Evolutionary conservation across 2,797 vertebrate species (phyloP).

Genomic region (Lindbergichthys nudifrons): DNA sequence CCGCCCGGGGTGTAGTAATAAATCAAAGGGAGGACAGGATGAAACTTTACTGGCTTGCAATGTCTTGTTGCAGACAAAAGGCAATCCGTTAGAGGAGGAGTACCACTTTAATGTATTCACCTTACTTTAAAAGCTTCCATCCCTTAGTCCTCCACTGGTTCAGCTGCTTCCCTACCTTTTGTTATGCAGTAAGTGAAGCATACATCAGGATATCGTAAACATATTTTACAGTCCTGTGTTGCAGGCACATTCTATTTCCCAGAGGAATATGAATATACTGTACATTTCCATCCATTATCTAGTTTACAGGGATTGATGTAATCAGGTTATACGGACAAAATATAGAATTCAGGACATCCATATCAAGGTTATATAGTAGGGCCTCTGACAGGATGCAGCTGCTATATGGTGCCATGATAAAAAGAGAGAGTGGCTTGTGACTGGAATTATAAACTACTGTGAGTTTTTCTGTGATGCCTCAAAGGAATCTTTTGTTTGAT

Average conservation of each 20-base stretch:
- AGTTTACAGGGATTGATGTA: conserved; percentile 38
- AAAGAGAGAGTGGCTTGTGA: not conserved
- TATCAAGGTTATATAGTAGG: conserved; percentile 36
- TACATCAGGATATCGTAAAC: not conserved
- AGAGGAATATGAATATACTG: conserved; percentile 14
- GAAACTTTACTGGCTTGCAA: conserved; percentile 5
- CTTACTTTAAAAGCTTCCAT: conserved; percentile 6
- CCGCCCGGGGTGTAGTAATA: conserved; percentile 21
- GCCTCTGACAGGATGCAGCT: conserved; percentile 17
- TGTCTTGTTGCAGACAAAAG: conserved; percentile 13
- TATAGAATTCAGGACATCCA: conserved; percentile 34
- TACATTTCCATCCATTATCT: conserved; percentile 19
- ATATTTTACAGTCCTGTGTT: not conserved
- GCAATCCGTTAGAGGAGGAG: not conserved
- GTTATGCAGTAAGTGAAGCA: conserved; percentile 10
- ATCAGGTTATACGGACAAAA: conserved; percentile 3
- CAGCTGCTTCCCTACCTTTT: not conserved
- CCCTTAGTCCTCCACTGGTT: conserved; percentile 4
- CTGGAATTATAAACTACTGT: conserved; percentile 15
- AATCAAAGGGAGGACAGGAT: conserved; percentile 37
- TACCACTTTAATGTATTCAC: conserved; percentile 7
- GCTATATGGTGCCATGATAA: conserved; percentile 16
- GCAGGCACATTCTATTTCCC: not conserved
- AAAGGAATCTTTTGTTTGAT: not conserved
- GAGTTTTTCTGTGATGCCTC: not conserved